Evolutionary conservation across 2,797 vertebrate species (phyloP).

Genomic region (Peromyscus eremicus): DNA sequence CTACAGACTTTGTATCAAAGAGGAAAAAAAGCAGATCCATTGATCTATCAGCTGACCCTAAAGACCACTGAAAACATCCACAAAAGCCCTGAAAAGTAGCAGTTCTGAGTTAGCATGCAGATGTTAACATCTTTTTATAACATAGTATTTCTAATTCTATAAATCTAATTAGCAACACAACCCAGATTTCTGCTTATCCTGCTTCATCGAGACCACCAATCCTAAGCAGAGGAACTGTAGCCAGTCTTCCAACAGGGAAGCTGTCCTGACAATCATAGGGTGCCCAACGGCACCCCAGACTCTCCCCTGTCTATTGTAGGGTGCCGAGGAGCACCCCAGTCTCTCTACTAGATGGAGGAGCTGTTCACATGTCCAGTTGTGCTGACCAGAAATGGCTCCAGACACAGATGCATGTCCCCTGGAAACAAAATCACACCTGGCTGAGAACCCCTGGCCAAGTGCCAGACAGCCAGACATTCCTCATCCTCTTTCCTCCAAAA

Average conservation of each 20-base stretch:
- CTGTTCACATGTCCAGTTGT: background rate
- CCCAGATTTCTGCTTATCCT: background rate
- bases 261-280: background rate
- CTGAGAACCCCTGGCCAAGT: background rate
- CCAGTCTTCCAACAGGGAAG: background rate
- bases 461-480: background rate
- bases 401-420: background rate
- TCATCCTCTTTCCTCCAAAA: slow-evolving; percentile 30
- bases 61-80: background rate
- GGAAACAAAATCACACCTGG: background rate
- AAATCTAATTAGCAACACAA: background rate
- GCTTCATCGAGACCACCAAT: background rate
- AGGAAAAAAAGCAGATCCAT: background rate
- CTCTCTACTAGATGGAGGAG: background rate
- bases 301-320: background rate
- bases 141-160: background rate
- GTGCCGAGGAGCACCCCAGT: background rate
- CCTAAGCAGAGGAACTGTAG: background rate
- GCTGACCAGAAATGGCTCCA: background rate
- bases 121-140: background rate
- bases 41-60: background rate
- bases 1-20: background rate
- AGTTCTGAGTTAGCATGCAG: background rate
- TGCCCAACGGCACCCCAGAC: background rate
- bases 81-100: background rate